These are phyloP conservation scores for Porites lutea DNA, from an alignment of 64 coral and sea anemone species.

Conservation along the genomic window DNA sequence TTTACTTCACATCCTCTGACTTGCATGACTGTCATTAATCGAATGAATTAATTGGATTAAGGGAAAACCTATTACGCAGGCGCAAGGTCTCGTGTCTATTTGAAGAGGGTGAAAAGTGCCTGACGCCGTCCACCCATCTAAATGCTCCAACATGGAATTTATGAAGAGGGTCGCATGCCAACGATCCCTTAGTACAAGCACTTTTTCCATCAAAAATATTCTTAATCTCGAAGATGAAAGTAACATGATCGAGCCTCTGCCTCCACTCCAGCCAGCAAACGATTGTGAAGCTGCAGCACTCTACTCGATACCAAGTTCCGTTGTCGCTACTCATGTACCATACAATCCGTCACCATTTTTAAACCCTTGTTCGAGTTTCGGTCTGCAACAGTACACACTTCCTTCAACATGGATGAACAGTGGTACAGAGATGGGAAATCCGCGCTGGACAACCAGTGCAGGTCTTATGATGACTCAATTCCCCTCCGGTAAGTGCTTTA, in stretches of 20 bases:
- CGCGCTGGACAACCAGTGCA: not conserved
- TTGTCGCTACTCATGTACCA: not conserved
- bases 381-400: not conserved
- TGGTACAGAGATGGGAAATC: not conserved
- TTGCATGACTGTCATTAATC: not conserved
- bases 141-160: constrained; percentile 13
- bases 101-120: constrained; percentile 9
- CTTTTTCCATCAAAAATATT: constrained; percentile 38
- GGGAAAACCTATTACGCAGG: not conserved
- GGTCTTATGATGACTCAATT: not conserved
- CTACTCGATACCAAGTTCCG: not conserved
- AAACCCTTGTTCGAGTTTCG: not conserved
- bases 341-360: constrained; percentile 11
- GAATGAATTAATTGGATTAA: constrained; percentile 11
- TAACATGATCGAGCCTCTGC: too few relatives aligned
- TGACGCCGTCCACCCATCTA: not conserved
- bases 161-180: too few relatives aligned
- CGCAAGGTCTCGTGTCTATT: not conserved
- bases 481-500: not conserved
- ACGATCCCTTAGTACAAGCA: not conserved
- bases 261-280: not conserved
- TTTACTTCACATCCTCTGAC: not conserved
- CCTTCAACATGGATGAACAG: not conserved
- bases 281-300: not conserved
- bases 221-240: constrained; percentile 4